Base-by-base conservation (phyloP, 2,888 invertebrate species). In the Aporophyla nigra region DNA sequence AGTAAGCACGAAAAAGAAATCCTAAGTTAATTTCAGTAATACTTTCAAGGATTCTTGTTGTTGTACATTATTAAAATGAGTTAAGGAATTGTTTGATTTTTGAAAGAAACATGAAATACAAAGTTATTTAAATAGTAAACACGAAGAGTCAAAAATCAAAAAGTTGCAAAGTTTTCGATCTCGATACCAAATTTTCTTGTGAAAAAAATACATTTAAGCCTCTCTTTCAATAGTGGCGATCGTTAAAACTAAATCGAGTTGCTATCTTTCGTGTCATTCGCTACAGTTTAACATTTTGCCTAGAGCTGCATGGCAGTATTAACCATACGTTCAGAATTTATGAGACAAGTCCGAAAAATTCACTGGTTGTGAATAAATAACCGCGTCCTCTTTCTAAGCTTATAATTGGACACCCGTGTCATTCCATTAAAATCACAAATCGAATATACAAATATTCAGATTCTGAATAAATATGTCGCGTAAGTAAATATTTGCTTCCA, bases 401-500 rank as follows among this genome's bases (percentile, higher is more conserved):
- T 49, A 61, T 65, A 72, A 63, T 76, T 73, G 58, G 54, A 70
- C 61, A 43, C 43, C 16, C 21, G 27, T 62, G 58, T 61, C 53
- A 63, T 59, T 59, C 63, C 59, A 74, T 81, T 66, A 62, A 67
- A 84, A 72, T 75, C 58, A 74, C 71, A 70, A 82, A 71, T 74
- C 46, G 72, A 40, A 49, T 63, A 46, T 40, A 51, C 76, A 80
- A 76, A 83, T 67, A 83, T 56, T 67, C 54, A 33, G 59, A 61
- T 63, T 82, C 16, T 53, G 56, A 58, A 62, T 53, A 81, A 69
- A 82, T 71, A 58, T 68, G 62, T 43, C 62, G n/a, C 51, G 61
- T 49, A 71, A 70, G 72, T 82, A 62, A 85, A 77, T 84, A 71
- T 83, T 73, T 71, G 76, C 40, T 6, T 61, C 43, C 12, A 51